Evolutionary conservation across 2,888 invertebrate species (phyloP), one percentile per base, ranked within the genome.

Genomic region (Conus canariensis): DNA sequence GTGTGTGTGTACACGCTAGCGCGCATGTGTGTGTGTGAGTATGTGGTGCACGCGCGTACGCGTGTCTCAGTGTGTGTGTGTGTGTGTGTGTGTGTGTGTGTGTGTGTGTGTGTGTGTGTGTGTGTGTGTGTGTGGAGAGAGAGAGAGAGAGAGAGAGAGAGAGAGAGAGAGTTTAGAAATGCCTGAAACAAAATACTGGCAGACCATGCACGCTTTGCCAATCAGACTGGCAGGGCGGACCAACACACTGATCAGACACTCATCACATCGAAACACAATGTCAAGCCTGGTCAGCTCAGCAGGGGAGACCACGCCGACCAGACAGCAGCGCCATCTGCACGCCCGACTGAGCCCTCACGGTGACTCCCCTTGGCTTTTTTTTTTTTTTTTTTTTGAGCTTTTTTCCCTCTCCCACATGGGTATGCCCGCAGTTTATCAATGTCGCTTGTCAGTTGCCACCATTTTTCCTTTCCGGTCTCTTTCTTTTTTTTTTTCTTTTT

Each of bases 311-410:
- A 45, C 77, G 10, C 30, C 30, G 5, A 14, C 30, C 77, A 80
- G 30, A 80, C 77, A 80, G 77, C 77, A 80, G 77, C 77, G 77
- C 77, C 77, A 45, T 80, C 77, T 80, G 77, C 77, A 45, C 30
- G 77, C 30, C 77, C 30, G 77, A 80, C 30, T 30, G 77, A 30
- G 16, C 77, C 30, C 45, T 80, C 22, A 30, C 25, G 12, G 45
- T 25, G 30, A 80, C 45, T 14, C 16, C 30, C 14, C 77, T 30
- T 14, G 30, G 30, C 45, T 30, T 64, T 64, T 64, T 64, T 64
- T 64, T 16, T 3, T 16, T 64, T 16, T 64, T 16, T 64, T 16
- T 64, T 16, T 1, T 7, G 12, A 14, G 64, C 16, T 16, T 64
- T 16, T 64, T 10, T 64, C 64, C 16, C 64, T 64, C 64, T 64